A percentile compares a stretch with the other conserved stretches of the same genome.
These are phyloP conservation scores for Sebastes taczanowskii DNA, from an alignment of 2,797 vertebrate genomes.

Conservation along the genomic window DNA sequence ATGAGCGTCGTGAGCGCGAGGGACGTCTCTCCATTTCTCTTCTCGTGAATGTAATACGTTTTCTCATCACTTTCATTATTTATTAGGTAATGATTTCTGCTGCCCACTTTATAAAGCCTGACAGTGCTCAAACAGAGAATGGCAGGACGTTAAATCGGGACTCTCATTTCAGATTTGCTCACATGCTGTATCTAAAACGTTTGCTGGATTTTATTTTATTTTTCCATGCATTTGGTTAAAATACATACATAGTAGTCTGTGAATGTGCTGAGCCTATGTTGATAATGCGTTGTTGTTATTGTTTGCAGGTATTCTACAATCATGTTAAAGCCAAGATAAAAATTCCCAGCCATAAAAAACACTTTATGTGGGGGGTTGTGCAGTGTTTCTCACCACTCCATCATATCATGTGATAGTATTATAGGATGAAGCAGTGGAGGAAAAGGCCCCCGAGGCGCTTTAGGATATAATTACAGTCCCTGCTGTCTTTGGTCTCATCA, in stretches of 20 bases:
- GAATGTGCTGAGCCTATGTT: not conserved
- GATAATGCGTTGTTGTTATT: not conserved
- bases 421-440: slow-evolving; percentile 25
- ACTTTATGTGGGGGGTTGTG: not conserved
- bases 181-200: not conserved
- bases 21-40: not conserved
- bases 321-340: slow-evolving; percentile 6
- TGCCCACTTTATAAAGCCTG: not conserved
- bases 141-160: not conserved
- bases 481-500: slow-evolving; percentile 44
- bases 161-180: not conserved
- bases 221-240: not conserved
- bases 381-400: not conserved
- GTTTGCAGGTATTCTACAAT: not conserved
- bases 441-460: slow-evolving; percentile 27
- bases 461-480: slow-evolving; percentile 50
- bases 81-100: not conserved
- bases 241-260: not conserved
- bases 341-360: not conserved
- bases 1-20: not conserved
- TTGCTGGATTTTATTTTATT: not conserved
- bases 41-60: not conserved
- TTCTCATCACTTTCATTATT: slow-evolving; percentile 9
- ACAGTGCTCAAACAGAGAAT: not conserved
- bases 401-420: slow-evolving; percentile 14